Evolutionary conservation across 2,888 invertebrate genomes (phyloP).

Genomic region (Drosophila vallismaia): DNA sequence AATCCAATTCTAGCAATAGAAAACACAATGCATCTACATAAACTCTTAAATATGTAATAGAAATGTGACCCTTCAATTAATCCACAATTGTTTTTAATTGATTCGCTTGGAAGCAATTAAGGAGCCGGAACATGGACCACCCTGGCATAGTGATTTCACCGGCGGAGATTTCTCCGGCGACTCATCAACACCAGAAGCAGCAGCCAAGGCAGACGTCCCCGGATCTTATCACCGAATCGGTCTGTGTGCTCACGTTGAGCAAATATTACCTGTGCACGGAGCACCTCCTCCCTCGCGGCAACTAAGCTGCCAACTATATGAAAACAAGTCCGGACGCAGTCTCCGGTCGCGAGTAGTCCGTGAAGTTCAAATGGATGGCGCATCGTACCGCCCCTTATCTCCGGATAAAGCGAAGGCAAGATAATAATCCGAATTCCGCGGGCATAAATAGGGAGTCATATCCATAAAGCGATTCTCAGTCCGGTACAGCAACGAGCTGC

Average conservation of each 20-base stretch:
- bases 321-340: slow-evolving; percentile 32
- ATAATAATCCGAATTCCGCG: slow-evolving; percentile 48
- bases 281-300: slow-evolving; percentile 8
- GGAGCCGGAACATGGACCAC: slow-evolving; percentile 25
- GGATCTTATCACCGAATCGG: slow-evolving; percentile 62
- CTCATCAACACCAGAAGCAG: slow-evolving; percentile 44
- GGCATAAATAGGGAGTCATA: slow-evolving; percentile 60
- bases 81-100: slow-evolving; percentile 60
- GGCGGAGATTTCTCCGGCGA: slow-evolving; percentile 34
- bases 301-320: slow-evolving; percentile 38
- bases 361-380: slow-evolving; percentile 52
- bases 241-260: slow-evolving; percentile 78
- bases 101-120: slow-evolving; percentile 39
- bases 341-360: slow-evolving; percentile 15
- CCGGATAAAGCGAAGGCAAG: slow-evolving; percentile 28
- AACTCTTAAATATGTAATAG: too few species aligned
- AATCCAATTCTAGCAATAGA: too few species aligned
- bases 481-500: slow-evolving; percentile 29
- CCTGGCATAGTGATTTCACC: slow-evolving; percentile 27
- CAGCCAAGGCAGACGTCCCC: slow-evolving; percentile 35
- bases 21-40: too few species aligned
- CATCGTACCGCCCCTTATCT: slow-evolving; percentile 44
- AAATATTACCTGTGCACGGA: slow-evolving; percentile 54
- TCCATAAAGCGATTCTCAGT: slow-evolving; percentile 55
- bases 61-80: neutral